Evolutionary conservation across 2,797 vertebrate species (phyloP).

Genomic region (Valencia hispanica): DNA sequence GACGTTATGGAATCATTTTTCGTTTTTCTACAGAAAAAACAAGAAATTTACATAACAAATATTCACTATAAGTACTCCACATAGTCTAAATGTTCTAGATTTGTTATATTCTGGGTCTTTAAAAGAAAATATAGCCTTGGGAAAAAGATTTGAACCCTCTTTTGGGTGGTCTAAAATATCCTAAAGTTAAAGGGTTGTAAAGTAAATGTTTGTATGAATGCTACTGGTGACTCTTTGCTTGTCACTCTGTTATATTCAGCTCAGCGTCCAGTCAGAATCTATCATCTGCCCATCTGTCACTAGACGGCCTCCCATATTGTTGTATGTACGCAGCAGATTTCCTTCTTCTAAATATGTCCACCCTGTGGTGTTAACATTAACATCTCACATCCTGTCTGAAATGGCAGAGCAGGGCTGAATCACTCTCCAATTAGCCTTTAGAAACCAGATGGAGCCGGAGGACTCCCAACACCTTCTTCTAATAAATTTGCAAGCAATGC

Average conservation of each 20-base stretch:
- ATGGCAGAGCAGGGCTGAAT: conserved; percentile 52
- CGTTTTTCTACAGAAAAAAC: background rate
- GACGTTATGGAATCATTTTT: background rate
- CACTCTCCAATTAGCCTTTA: conserved; percentile 48
- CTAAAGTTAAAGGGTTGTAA: conserved; percentile 4
- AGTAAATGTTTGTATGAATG: background rate
- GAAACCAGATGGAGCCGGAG: conserved; percentile 57
- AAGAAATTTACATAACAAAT: no score
- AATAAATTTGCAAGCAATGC: conserved; percentile 15
- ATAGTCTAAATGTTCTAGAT: no score
- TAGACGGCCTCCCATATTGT: conserved; percentile 57
- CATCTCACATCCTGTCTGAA: conserved; percentile 33
- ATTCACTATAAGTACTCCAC: background rate
- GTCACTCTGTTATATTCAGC: conserved; percentile 36
- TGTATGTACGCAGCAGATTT: conserved; percentile 55
- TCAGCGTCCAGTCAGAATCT: conserved; percentile 46
- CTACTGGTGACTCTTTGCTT: conserved; percentile 10
- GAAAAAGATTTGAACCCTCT: background rate
- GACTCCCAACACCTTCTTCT: conserved; percentile 18
- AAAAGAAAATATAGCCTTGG: background rate
- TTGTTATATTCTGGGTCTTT: background rate
- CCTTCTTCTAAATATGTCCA: conserved; percentile 34
- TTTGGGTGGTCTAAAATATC: conserved; percentile 3
- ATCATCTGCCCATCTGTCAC: conserved; percentile 66
- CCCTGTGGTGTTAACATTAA: conserved; percentile 34